Base-by-base conservation (phyloP, 37 sponge, comb jelly and placozoan species). In the Eunapius fragilis region DNA sequence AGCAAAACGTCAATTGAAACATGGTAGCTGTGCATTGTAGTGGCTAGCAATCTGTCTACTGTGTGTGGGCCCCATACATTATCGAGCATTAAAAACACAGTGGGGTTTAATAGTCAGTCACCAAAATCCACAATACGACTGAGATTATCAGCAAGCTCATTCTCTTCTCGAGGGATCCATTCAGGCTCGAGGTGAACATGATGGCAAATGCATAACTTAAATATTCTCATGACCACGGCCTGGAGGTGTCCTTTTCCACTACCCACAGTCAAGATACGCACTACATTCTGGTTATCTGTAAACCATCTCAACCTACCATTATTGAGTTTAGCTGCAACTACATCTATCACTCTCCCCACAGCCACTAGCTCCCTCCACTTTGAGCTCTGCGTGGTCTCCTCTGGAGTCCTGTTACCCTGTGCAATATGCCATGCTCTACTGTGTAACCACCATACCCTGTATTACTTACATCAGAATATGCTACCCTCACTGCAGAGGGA, bases 221-320 rank as follows among this genome's bases (percentile, higher is more conserved):
- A 79, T 35, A 86, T 69, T 2, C 24, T 34, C 0, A 80, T 11
- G 11, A 80, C 80, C 27, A 37, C 80, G 11, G 24, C 72, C 23
- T 86, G 80, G 5, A 78, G 71, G 26, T 32, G 13, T 24, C 49
- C 72, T 67, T 71, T 70, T 36, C 13, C 41, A 33, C 80, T 79
- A 3, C 80, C 87, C 3, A 34, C 25, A 23, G 37, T 27, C 13
- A 86, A 27, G 2, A 86, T 86, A 0, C 80, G 25, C 7, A 72
- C 87, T 2, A 80, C 87, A 31, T 79, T 80, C 73, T 86, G 87
- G 70, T 79, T 86, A 10, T 86, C 87, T 17, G 87, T 86, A 19
- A 71, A 45, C 80, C 74, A 80, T 9, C 31, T 5, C 19, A 86
- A 80, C 50, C 48, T 36, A 22, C 24, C 11, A 34, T 71, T 71